phyloP scores from a whole-genome alignment of 2,797 vertebrate genomes.

The Cryptoprocta ferox region DNA sequence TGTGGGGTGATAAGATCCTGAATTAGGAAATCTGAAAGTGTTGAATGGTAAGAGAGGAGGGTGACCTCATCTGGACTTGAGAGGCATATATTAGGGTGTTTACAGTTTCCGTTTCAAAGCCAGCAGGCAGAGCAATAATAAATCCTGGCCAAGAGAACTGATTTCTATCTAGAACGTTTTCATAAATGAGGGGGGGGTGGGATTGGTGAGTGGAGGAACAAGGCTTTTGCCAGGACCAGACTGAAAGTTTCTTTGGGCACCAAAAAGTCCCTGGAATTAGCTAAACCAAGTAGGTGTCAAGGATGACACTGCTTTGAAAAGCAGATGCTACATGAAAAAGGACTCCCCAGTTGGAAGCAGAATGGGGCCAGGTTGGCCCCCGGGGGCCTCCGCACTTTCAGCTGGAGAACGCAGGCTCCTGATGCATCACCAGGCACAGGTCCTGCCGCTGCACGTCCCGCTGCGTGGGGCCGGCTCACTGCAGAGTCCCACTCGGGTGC shows the following conservation, averaged over 20 bases:
- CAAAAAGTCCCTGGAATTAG: neutral
- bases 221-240: neutral
- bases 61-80: conserved; percentile 58
- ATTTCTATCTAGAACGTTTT: conserved; percentile 64
- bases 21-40: conserved; percentile 26
- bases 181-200: neutral
- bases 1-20: neutral
- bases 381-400: neutral
- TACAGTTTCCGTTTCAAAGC: conserved; percentile 58
- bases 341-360: neutral
- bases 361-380: neutral
- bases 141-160: conserved; percentile 34
- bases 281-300: neutral
- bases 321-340: neutral
- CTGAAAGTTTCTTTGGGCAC: conserved; percentile 18
- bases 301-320: neutral
- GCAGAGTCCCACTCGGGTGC: neutral
- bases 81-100: conserved; percentile 36
- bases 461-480: rapidly evolving
- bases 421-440: rapidly evolving
- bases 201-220: neutral
- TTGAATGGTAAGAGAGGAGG: conserved; percentile 10
- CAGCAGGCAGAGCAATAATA: conserved; percentile 32
- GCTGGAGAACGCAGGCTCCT: neutral
- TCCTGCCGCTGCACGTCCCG: neutral